phyloP scores from a whole-genome alignment of 2,797 vertebrate genomes.

The Rhynchonycteris naso region DNA sequence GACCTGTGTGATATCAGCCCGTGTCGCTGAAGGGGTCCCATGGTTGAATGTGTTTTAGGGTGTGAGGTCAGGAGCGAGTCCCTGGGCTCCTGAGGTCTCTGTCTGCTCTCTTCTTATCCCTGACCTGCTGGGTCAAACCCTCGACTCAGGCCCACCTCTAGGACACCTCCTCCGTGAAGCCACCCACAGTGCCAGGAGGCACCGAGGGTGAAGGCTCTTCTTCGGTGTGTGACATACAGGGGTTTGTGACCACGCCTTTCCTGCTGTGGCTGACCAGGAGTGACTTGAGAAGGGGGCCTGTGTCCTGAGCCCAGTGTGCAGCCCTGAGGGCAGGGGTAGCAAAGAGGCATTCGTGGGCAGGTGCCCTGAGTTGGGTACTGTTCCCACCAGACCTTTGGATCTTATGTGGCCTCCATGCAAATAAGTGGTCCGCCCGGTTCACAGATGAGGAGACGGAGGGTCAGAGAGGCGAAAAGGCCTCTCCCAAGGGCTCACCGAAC shows the following conservation, averaged over 20 bases:
- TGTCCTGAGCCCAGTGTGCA: background rate
- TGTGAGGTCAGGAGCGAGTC: rapidly evolving
- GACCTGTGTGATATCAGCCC: rapidly evolving
- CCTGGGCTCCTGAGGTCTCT: background rate
- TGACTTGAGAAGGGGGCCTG: too few relatives aligned
- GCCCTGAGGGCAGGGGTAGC: background rate
- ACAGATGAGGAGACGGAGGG: background rate
- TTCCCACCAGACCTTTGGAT: rapidly evolving
- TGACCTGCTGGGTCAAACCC: background rate
- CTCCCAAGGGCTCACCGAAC: background rate
- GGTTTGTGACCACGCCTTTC: rapidly evolving
- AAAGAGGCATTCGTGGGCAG: rapidly evolving
- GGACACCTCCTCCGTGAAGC: background rate
- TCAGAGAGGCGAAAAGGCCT: background rate
- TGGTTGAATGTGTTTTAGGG: rapidly evolving
- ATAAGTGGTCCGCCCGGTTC: rapidly evolving
- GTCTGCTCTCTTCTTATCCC: background rate
- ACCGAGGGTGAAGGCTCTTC: background rate
- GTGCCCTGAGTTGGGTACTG: background rate
- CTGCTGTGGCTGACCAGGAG: background rate
- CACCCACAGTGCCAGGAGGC: rapidly evolving
- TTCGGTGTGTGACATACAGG: background rate
- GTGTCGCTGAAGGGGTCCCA: rapidly evolving
- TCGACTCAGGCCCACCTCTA: background rate
- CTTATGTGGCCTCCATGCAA: background rate